phyloP scores from a whole-genome alignment of 2,888 invertebrate genomes.

The Camponotus fellah region DNA sequence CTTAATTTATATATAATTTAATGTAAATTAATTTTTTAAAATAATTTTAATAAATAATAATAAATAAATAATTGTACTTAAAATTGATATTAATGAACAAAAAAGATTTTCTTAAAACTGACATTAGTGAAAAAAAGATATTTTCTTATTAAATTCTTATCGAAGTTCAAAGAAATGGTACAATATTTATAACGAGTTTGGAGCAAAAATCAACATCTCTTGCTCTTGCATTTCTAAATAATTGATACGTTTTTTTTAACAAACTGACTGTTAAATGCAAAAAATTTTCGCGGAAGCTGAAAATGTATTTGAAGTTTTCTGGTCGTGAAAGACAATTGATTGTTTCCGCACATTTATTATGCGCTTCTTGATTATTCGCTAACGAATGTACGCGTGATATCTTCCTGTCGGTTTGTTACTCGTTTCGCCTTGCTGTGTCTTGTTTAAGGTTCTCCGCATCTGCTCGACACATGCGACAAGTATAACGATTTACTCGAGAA shows the following conservation, averaged over 20 bases:
- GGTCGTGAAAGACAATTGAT: slow-evolving; percentile 41
- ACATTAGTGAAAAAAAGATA: neutral
- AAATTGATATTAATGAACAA: neutral
- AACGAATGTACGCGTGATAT: slow-evolving; percentile 57
- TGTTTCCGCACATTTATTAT: slow-evolving; percentile 37
- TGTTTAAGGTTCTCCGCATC: slow-evolving; percentile 54
- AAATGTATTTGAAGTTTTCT: slow-evolving; percentile 22
- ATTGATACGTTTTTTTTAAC: slow-evolving; percentile 15
- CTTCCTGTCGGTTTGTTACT: slow-evolving; percentile 39
- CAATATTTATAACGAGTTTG: neutral
- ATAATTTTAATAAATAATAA: too few species aligned
- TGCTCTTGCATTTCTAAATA: neutral
- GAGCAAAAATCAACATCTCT: neutral
- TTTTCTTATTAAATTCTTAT: neutral
- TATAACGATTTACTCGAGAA: slow-evolving; percentile 53
- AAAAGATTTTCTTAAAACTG: too few species aligned
- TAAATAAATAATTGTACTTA: neutral
- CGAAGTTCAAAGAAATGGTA: neutral
- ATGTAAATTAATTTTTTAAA: too few species aligned
- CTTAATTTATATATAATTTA: too few species aligned
- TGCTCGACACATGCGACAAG: slow-evolving; percentile 66
- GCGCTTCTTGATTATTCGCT: slow-evolving; percentile 53
- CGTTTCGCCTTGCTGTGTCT: neutral
- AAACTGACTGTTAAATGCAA: slow-evolving; percentile 2
- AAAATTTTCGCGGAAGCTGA: slow-evolving; percentile 23